Percentiles rank a stretch among this genome's conserved stretches.
Conservation (phyloP, 2,113 vertebrate genomes). For the Catharus minimus region DNA sequence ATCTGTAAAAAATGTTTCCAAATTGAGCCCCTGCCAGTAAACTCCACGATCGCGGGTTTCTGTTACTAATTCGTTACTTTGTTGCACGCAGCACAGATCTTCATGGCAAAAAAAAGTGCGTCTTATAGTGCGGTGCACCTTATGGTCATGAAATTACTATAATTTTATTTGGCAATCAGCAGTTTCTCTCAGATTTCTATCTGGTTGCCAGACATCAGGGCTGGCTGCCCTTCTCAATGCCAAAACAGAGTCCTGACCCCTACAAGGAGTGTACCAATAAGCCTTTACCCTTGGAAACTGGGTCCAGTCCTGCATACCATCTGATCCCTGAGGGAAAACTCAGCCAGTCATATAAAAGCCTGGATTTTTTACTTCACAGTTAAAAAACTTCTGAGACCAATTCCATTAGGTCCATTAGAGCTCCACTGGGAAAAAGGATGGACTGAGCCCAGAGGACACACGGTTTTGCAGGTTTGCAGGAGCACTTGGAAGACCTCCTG, state of each 20-base stretch:
- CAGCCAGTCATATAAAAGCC: neutral
- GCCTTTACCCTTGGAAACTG: neutral
- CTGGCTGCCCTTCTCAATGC: neutral
- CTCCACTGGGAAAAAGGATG: neutral
- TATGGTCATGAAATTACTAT: no score
- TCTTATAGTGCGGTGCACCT: no score
- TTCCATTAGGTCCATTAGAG: neutral
- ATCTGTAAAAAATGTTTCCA: no score
- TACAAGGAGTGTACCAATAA: neutral
- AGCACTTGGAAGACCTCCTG: neutral
- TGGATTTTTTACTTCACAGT: neutral
- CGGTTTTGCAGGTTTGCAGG: neutral
- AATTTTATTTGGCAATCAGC: neutral
- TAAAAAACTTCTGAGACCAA: neutral
- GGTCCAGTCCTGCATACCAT: neutral
- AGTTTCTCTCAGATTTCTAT: neutral
- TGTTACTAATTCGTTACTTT: no score
- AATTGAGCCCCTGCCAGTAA: no score
- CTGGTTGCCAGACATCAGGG: neutral
- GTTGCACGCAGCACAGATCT: no score
- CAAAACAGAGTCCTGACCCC: neutral
- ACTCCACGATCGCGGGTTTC: no score
- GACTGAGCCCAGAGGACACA: neutral
- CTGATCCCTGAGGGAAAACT: neutral
- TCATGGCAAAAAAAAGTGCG: no score